A percentile compares a stretch with the other conserved stretches of the same genome.
Evolutionary conservation across 2,797 vertebrate genomes (phyloP).

Genomic region (Lacerta agilis): DNA sequence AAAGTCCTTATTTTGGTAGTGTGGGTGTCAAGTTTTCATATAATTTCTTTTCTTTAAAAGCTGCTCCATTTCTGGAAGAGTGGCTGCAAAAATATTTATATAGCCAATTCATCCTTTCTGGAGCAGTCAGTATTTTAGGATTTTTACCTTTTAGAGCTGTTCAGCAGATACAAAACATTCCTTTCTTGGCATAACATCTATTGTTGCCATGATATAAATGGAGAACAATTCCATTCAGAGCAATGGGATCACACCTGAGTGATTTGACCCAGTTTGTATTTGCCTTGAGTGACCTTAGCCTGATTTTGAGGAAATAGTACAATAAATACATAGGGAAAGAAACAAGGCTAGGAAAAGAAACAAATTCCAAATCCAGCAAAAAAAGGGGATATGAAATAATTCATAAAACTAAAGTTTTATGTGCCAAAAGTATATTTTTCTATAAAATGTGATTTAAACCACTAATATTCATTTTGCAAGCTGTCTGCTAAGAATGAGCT

Average conservation of each 20-base stretch:
- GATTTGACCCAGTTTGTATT: conserved; percentile 38
- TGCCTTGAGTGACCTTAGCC: conserved; percentile 28
- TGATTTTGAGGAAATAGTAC: conserved; percentile 34
- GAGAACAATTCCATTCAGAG: conserved; percentile 8
- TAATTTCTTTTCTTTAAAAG: conserved; percentile 22
- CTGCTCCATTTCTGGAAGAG: conserved; percentile 53
- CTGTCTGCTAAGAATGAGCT: conserved; percentile 9
- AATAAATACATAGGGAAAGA: conserved; percentile 42
- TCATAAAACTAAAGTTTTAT: conserved; percentile 32
- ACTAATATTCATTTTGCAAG: conserved; percentile 29
- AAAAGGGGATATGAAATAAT: conserved; percentile 38
- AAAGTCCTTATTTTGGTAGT: conserved; percentile 42
- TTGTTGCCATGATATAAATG: conserved; percentile 6
- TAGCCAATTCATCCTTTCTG: conserved; percentile 46
- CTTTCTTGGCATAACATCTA: conserved; percentile 29
- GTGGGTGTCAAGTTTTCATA: conserved; percentile 42
- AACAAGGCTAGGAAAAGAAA: conserved; percentile 45
- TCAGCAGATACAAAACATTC: conserved; percentile 54
- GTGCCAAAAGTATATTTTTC: conserved; percentile 24
- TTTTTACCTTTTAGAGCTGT: conserved; percentile 50
- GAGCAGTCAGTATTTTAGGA: conserved; percentile 46
- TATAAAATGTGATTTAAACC: conserved; percentile 35
- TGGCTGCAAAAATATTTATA: conserved; percentile 55
- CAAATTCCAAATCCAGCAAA: conserved; percentile 54
- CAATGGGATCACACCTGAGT: conserved; percentile 20